phyloP scores from a whole-genome alignment of 30 jellyfish, hydroid and myxozoan genomes.

The Turritopsis rubra region DNA sequence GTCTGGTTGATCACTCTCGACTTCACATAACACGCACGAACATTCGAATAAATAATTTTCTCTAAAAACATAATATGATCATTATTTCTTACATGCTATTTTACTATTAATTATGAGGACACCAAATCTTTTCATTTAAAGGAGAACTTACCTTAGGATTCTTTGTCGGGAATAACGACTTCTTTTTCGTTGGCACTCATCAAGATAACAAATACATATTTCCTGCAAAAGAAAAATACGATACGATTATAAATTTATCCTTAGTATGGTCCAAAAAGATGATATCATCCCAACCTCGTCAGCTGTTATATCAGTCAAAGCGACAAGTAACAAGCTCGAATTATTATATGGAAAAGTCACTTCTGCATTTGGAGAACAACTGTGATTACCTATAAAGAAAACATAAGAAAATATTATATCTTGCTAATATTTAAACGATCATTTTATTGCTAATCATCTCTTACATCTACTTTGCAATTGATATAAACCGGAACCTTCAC shows the following conservation, averaged over 20 bases:
- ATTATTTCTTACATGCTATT: not conserved
- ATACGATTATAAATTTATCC: not conserved
- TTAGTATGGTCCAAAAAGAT: no score
- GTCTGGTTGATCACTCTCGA: constrained; percentile 41
- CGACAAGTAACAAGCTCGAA: constrained; percentile 76
- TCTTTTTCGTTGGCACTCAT: constrained; percentile 82
- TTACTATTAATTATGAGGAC: not conserved
- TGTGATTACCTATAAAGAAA: constrained; percentile 61
- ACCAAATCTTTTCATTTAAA: not conserved
- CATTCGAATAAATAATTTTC: constrained; percentile 78
- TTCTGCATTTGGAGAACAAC: constrained; percentile 92
- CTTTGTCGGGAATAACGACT: constrained; percentile 84
- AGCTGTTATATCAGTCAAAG: constrained; percentile 53
- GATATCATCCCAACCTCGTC: constrained; percentile 42
- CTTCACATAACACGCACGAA: constrained; percentile 67
- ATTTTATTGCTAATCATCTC: not conserved
- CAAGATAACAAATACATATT: constrained; percentile 79
- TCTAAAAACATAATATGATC: constrained; percentile 23
- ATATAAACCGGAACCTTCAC: constrained; percentile 88
- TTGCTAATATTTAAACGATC: not conserved
- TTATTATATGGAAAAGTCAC: constrained; percentile 84
- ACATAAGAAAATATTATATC: not conserved
- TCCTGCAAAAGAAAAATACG: constrained; percentile 36
- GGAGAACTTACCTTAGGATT: constrained; percentile 40
- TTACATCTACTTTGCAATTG: constrained; percentile 62